Evolutionary conservation across 2,888 invertebrate genomes (phyloP).

Genomic region (Ochlodes sylvanus): DNA sequence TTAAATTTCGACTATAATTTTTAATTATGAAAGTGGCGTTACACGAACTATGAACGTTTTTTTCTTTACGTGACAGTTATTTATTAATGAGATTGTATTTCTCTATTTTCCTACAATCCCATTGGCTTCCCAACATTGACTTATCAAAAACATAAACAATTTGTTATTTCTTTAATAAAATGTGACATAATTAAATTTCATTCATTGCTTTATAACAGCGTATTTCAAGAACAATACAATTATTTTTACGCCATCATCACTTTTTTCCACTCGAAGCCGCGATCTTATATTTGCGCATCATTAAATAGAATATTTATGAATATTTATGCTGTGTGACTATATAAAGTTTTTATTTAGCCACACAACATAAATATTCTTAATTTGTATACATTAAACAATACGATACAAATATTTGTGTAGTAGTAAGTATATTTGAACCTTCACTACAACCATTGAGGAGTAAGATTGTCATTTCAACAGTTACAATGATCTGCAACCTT

Average conservation of each 20-base stretch:
- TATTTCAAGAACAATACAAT: conserved; percentile 7
- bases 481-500: too few relatives aligned
- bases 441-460: neutral
- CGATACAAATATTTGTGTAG: neutral
- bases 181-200: neutral
- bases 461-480: neutral
- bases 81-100: too few relatives aligned
- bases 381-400: too few relatives aligned
- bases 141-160: neutral
- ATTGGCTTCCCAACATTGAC: too few relatives aligned
- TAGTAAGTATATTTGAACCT: neutral
- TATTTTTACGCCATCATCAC: neutral
- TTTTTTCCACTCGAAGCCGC: neutral
- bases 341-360: neutral
- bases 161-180: neutral
- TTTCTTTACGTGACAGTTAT: too few relatives aligned
- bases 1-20: too few relatives aligned
- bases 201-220: neutral
- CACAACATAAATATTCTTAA: too few relatives aligned
- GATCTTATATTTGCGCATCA: conserved; percentile 4
- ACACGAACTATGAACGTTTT: too few relatives aligned
- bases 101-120: too few relatives aligned
- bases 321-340: too few relatives aligned
- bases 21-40: too few relatives aligned
- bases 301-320: neutral